Evolutionary conservation across 1,140 invertebrate species (phyloP).

Genomic region (Chironomus striatipennis): DNA sequence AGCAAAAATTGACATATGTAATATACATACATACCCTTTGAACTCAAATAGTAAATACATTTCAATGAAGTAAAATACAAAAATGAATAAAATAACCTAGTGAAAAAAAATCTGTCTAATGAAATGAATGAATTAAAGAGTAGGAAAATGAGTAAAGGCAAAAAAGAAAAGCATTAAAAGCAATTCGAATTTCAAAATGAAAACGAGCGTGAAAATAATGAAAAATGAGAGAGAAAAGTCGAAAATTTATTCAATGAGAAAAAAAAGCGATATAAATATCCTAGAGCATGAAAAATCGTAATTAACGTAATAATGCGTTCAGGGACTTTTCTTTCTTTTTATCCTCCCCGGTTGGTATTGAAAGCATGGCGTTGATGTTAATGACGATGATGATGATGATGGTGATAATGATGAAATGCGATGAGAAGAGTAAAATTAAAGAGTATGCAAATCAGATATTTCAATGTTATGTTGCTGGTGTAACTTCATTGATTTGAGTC

Average conservation of each 20-base stretch:
- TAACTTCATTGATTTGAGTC: background rate
- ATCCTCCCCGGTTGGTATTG: too few relatives aligned
- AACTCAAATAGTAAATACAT: too few relatives aligned
- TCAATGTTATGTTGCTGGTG: background rate
- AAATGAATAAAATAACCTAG: too few relatives aligned
- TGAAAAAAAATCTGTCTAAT: background rate
- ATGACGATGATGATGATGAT: too few relatives aligned
- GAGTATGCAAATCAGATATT: background rate
- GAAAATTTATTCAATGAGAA: constrained; percentile 14
- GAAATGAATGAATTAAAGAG: background rate
- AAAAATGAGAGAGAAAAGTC: background rate
- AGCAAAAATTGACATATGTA: too few relatives aligned
- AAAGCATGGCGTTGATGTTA: too few relatives aligned
- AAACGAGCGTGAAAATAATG: background rate
- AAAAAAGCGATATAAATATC: background rate
- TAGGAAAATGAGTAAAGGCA: background rate
- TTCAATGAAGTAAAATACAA: too few relatives aligned
- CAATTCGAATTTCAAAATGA: constrained; percentile 2
- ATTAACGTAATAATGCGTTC: constrained; percentile 7
- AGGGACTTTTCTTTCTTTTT: background rate
- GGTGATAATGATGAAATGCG: too few relatives aligned
- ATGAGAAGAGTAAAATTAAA: background rate
- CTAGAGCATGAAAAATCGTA: background rate
- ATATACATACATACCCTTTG: too few relatives aligned
- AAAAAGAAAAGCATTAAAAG: background rate